phyloP scores from a whole-genome alignment of 1,140 invertebrate genomes.

The Riptortus pedestris region DNA sequence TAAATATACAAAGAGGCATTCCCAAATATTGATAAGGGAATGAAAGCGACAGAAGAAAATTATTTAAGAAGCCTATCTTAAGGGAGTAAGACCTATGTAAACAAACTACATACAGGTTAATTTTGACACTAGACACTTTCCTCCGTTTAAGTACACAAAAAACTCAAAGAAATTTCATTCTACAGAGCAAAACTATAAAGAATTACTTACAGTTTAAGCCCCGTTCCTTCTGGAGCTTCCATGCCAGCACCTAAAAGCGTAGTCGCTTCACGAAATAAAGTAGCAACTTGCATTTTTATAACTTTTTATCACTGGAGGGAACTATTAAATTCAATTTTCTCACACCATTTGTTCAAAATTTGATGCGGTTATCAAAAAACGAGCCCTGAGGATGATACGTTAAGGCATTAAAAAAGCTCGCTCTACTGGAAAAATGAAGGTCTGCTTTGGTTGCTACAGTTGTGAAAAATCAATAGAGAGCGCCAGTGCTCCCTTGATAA shows the following conservation, averaged over 20 bases:
- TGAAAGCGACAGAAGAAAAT: too few species aligned
- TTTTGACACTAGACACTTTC: background rate
- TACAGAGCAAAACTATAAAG: background rate
- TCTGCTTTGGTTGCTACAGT: constrained; percentile 30
- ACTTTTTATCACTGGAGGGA: constrained; percentile 12
- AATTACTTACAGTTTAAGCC: constrained; percentile 32
- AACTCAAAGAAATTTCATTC: background rate
- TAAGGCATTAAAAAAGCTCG: constrained; percentile 30
- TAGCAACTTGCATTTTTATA: constrained; percentile 53
- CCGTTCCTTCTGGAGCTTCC: constrained; percentile 32
- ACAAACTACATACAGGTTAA: background rate
- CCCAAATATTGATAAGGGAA: too few species aligned
- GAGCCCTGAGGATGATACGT: constrained; percentile 21
- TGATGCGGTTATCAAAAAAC: constrained; percentile 12
- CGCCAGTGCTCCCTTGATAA: constrained; percentile 31
- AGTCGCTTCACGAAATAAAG: constrained; percentile 55
- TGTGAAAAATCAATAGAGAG: constrained; percentile 32
- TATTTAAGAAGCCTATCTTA: too few species aligned
- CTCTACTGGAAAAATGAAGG: constrained; percentile 31
- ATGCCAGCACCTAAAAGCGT: constrained; percentile 52
- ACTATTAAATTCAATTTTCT: constrained; percentile 10
- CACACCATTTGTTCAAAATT: constrained; percentile 23
- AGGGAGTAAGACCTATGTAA: too few species aligned
- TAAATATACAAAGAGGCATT: too few species aligned
- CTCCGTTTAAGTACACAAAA: background rate